These are phyloP conservation scores for Artemisiospiza belli DNA, from an alignment of 2,113 vertebrate genomes.

Conservation along the genomic window DNA sequence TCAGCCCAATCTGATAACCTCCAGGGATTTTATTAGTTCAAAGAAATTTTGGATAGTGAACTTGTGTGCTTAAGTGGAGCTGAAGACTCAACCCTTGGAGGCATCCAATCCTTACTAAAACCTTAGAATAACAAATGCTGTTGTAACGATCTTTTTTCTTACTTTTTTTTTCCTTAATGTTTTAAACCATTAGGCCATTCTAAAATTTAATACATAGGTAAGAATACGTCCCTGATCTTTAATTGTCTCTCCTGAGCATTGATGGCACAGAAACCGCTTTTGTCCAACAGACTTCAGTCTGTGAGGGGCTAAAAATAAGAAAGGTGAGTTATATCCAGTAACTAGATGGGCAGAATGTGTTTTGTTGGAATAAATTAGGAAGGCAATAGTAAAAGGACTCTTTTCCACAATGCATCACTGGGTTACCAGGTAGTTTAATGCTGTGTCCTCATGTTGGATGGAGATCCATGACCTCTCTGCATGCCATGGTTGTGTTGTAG, in stretches of 20 bases:
- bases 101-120: conserved; percentile 33
- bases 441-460: background rate
- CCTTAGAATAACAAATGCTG: conserved; percentile 47
- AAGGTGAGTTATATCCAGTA: background rate
- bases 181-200: background rate
- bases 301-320: background rate
- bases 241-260: background rate
- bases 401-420: background rate
- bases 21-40: conserved; percentile 55
- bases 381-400: background rate
- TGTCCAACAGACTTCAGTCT: background rate
- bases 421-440: background rate
- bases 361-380: background rate
- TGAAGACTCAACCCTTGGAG: conserved; percentile 40
- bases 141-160: background rate
- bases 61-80: conserved; percentile 25
- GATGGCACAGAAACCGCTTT: background rate
- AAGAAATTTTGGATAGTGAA: conserved; percentile 47
- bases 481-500: background rate
- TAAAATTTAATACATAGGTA: background rate
- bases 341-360: background rate
- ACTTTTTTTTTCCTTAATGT: background rate
- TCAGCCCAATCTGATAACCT: conserved; percentile 65
- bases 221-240: background rate
- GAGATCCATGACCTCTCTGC: background rate